A percentile compares a stretch with the other conserved stretches of the same genome.
Conservation (phyloP, 2,888 invertebrate genomes). For the Pandemis heparana region DNA sequence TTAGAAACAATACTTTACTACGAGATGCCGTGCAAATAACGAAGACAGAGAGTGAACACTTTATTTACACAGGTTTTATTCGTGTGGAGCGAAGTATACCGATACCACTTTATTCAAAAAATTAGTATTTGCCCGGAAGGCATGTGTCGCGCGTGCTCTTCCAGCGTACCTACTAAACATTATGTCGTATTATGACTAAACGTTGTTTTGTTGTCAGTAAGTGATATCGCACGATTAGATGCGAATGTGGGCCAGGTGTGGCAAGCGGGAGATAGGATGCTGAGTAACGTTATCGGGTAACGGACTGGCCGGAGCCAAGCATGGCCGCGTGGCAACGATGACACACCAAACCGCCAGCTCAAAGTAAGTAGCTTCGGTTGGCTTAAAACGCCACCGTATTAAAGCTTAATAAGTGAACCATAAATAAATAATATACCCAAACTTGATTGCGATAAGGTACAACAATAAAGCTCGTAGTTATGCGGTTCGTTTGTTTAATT, state of each 20-base stretch:
- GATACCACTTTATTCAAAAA: slow-evolving; percentile 34
- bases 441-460: background rate
- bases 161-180: slow-evolving; percentile 54
- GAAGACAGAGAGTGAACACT: slow-evolving; percentile 37
- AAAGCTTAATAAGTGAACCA: too few relatives aligned
- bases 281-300: slow-evolving; percentile 50
- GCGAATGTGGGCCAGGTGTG: slow-evolving; percentile 74
- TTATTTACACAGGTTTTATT: slow-evolving; percentile 47
- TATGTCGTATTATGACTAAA: slow-evolving; percentile 62
- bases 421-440: background rate
- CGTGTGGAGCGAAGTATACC: slow-evolving; percentile 11
- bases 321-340: slow-evolving; percentile 20
- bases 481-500: background rate
- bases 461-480: background rate
- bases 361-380: slow-evolving; percentile 4
- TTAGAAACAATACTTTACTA: slow-evolving; percentile 25
- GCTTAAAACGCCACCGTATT: background rate
- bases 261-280: slow-evolving; percentile 65
- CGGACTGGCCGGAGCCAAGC: slow-evolving; percentile 24
- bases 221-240: slow-evolving; percentile 66
- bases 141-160: slow-evolving; percentile 47
- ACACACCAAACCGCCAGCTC: background rate
- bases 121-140: slow-evolving; percentile 48
- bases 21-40: slow-evolving; percentile 18
- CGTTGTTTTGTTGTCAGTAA: slow-evolving; percentile 60